Percentiles rank a stretch among this genome's conserved stretches.
These are phyloP conservation scores for Cliona cf. orientalis DNA, from an alignment of 37 sponge, comb jelly and placozoan genomes.

Conservation along the genomic window DNA sequence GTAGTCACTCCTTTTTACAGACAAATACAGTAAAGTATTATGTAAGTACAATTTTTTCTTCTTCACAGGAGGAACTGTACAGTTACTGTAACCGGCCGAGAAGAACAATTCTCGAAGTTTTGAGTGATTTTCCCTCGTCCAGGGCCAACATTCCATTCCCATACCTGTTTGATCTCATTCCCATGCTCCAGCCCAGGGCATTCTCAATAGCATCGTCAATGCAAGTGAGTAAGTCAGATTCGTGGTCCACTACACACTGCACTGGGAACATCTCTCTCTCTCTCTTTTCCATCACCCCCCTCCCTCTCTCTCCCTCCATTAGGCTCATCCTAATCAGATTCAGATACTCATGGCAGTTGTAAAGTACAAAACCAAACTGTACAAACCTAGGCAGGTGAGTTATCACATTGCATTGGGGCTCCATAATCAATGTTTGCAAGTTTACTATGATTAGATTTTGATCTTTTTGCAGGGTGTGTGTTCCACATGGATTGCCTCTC, in stretches of 20 bases:
- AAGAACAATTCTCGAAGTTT: slow-evolving; percentile 91
- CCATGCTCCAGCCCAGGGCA: slow-evolving; percentile 89
- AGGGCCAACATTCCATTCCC: slow-evolving; percentile 67
- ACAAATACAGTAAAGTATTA: too few species aligned
- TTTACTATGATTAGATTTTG: slow-evolving; percentile 1
- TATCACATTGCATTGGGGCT: background rate
- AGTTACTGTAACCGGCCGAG: slow-evolving; percentile 89
- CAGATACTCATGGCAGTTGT: slow-evolving; percentile 93
- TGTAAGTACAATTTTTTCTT: too few species aligned
- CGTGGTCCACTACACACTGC: background rate
- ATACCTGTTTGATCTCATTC: slow-evolving; percentile 93
- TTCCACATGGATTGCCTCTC: slow-evolving; percentile 87
- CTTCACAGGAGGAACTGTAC: slow-evolving; percentile 87
- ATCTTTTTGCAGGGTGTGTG: slow-evolving; percentile 87
- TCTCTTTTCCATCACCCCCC: too few species aligned
- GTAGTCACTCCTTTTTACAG: too few species aligned
- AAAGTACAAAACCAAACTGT: slow-evolving; percentile 82
- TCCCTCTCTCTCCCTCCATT: slow-evolving; percentile 1
- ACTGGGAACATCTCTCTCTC: background rate
- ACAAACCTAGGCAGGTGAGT: slow-evolving; percentile 72
- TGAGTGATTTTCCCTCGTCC: slow-evolving; percentile 88
- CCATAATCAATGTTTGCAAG: background rate
- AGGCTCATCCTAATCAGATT: slow-evolving; percentile 69
- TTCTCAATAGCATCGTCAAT: slow-evolving; percentile 97
- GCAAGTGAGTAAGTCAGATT: slow-evolving; percentile 15